These are phyloP conservation scores for Oceanites oceanicus DNA, from an alignment of 2,113 vertebrate genomes.

Conservation along the genomic window DNA sequence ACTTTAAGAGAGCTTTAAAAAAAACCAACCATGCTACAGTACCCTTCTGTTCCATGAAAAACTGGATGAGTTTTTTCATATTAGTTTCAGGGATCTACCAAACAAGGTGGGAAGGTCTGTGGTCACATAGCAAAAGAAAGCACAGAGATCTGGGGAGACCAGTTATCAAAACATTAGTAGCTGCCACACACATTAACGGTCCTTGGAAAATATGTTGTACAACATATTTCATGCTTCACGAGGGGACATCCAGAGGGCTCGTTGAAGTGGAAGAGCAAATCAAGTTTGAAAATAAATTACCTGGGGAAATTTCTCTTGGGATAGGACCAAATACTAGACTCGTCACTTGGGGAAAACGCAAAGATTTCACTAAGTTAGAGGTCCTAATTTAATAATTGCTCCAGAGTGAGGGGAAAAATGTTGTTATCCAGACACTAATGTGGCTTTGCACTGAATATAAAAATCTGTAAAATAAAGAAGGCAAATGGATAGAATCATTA, in stretches of 20 bases:
- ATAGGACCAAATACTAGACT: not conserved
- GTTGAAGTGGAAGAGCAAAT: not conserved
- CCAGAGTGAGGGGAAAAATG: not conserved
- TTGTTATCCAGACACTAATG: not conserved
- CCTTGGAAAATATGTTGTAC: not conserved
- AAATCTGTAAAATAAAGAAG: not conserved
- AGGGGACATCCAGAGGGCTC: not conserved
- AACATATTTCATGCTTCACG: not conserved
- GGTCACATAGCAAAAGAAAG: not conserved
- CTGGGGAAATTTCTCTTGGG: not conserved
- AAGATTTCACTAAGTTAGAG: not conserved
- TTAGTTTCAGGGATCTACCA: not conserved
- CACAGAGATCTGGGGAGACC: not conserved
- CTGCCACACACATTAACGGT: not conserved
- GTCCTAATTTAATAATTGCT: not conserved
- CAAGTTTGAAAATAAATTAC: not conserved
- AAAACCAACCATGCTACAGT: not conserved
- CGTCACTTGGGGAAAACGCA: not conserved
- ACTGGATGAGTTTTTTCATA: not conserved
- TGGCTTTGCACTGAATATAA: not conserved
- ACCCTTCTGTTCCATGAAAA: not conserved
- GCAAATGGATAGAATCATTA: not conserved
- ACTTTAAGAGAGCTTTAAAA: constrained; percentile 60
- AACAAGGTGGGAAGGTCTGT: not conserved
- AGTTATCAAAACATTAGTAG: not conserved